Conservation (phyloP, 2,113 vertebrate species). For the Caranx ignobilis region DNA sequence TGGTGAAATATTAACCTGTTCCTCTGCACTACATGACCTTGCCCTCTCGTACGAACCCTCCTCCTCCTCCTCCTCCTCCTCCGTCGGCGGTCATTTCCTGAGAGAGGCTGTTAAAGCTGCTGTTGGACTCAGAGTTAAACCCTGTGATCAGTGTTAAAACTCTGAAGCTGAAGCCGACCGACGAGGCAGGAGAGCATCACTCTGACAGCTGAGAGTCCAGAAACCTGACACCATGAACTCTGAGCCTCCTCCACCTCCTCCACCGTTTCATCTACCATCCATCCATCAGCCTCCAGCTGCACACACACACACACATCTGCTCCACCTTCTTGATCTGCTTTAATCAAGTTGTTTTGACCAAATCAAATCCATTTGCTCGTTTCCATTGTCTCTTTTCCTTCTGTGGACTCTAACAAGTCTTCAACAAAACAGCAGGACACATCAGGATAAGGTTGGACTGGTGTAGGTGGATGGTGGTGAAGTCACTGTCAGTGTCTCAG, state of each 20-base stretch:
- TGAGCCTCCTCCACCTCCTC: constrained; percentile 5
- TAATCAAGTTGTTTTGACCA: too few relatives aligned
- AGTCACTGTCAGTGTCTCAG: too few relatives aligned
- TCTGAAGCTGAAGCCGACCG: too few relatives aligned
- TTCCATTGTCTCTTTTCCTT: too few relatives aligned
- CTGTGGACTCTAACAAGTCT: too few relatives aligned
- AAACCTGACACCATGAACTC: constrained; percentile 38
- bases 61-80: neutral
- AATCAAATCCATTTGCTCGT: too few relatives aligned
- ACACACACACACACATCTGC: neutral
- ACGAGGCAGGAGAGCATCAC: constrained; percentile 2
- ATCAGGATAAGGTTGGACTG: too few relatives aligned
- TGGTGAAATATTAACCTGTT: constrained; percentile 75
- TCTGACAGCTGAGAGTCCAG: constrained; percentile 2
- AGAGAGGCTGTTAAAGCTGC: constrained; percentile 17
- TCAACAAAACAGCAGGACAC: too few relatives aligned
- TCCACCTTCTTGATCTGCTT: neutral
- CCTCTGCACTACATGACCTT: constrained; percentile 69
- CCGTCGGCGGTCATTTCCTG: neutral
- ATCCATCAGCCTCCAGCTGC: constrained; percentile 34
- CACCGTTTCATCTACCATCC: constrained; percentile 37
- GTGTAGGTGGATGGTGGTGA: too few relatives aligned
- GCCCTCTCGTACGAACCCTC: constrained; percentile 19
- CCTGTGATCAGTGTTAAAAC: too few relatives aligned
- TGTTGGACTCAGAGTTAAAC: neutral